Percentiles rank a stretch among this genome's conserved stretches.
Evolutionary conservation across 1,140 invertebrate species (phyloP).

Genomic region (Lasioglossum baleicum): DNA sequence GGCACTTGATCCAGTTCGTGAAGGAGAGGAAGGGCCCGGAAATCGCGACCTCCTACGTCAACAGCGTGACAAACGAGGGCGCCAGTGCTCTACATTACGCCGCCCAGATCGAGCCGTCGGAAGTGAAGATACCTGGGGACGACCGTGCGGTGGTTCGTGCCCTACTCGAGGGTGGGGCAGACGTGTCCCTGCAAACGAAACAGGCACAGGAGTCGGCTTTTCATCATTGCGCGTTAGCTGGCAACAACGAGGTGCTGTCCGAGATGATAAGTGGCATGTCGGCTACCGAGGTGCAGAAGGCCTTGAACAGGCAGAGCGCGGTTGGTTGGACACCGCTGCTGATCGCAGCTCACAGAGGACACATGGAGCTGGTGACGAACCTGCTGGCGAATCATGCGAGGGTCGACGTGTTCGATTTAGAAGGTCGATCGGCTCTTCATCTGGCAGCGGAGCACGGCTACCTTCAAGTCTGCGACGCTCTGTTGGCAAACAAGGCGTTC

Average conservation of each 20-base stretch:
- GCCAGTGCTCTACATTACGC: slow-evolving; percentile 96
- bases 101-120: slow-evolving; percentile 88
- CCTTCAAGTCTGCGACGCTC: slow-evolving; percentile 92
- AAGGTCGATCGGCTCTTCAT: slow-evolving; percentile 96
- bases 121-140: slow-evolving; percentile 87
- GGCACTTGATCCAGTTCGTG: slow-evolving; percentile 91
- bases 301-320: slow-evolving; percentile 94
- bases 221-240: slow-evolving; percentile 95
- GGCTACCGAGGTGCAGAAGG: slow-evolving; percentile 92
- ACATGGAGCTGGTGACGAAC: slow-evolving; percentile 92
- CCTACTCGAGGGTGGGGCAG: slow-evolving; percentile 93
- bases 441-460: slow-evolving; percentile 97
- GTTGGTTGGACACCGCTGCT: slow-evolving; percentile 97
- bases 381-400: slow-evolving; percentile 94
- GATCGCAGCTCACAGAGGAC: slow-evolving; percentile 91
- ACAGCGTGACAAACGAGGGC: slow-evolving; percentile 92
- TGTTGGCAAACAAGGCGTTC: slow-evolving; percentile 98
- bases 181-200: slow-evolving; percentile 91
- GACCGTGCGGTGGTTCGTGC: slow-evolving; percentile 94
- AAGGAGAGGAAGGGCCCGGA: slow-evolving; percentile 87
- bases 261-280: slow-evolving; percentile 96
- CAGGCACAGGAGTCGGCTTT: slow-evolving; percentile 95
- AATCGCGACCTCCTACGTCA: slow-evolving; percentile 87
- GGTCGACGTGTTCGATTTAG: slow-evolving; percentile 98
- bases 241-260: slow-evolving; percentile 96